Conservation (phyloP, 2,113 vertebrate genomes). For the Phyllostomus hastatus region DNA sequence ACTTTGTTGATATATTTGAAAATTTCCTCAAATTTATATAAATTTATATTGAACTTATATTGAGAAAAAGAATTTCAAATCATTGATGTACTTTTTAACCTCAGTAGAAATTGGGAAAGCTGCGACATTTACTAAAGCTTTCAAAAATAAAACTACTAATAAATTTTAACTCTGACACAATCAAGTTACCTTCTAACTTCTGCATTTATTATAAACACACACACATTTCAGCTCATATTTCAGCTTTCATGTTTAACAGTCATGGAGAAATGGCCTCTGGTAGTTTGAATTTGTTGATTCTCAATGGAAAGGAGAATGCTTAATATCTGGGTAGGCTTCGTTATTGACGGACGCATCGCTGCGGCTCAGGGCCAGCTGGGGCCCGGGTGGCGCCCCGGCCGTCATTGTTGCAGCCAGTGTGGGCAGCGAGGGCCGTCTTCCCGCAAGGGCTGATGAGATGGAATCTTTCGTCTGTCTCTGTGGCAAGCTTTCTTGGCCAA, state of each 20-base stretch:
- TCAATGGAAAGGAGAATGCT: neutral
- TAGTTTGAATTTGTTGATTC: constrained; percentile 3
- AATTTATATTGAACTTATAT: neutral
- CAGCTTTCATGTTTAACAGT: neutral
- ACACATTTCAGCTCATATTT: neutral
- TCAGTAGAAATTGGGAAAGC: neutral
- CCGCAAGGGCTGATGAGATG: constrained; percentile 22
- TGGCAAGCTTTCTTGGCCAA: constrained; percentile 55
- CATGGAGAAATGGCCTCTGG: neutral
- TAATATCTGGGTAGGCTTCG: neutral
- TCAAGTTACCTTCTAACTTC: neutral
- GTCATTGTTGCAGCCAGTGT: neutral
- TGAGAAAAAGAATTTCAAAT: neutral
- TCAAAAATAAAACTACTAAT: neutral
- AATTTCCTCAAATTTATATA: neutral
- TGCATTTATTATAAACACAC: neutral
- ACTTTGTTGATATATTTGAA: neutral
- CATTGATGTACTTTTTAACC: neutral
- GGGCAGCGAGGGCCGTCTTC: constrained; percentile 29
- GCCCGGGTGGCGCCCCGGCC: neutral
- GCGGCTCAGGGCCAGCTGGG: neutral
- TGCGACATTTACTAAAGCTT: neutral
- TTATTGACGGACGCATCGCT: neutral
- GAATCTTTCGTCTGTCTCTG: constrained; percentile 45
- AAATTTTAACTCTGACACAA: constrained; percentile 7